phyloP scores from a whole-genome alignment of 2,888 invertebrate genomes.

The Acronicta aceris region DNA sequence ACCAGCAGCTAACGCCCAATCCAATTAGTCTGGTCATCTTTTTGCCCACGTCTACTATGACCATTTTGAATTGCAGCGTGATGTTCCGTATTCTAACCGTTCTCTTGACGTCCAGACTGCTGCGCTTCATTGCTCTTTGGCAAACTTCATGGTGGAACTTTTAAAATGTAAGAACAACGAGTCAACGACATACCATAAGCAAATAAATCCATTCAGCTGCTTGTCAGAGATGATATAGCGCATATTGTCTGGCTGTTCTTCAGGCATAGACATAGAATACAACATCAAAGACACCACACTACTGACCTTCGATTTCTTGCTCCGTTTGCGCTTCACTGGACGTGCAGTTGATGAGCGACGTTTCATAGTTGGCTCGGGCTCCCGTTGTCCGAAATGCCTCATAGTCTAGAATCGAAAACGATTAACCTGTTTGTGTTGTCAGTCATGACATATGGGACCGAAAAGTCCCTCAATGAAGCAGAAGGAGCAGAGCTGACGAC shows the following conservation, averaged over 20 bases:
- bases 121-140: too few species aligned
- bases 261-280: not conserved
- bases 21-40: too few species aligned
- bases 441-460: not conserved
- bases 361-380: not conserved
- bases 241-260: not conserved
- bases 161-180: too few species aligned
- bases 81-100: too few species aligned
- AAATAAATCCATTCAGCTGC: too few species aligned
- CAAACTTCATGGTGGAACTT: too few species aligned
- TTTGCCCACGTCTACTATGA: too few species aligned
- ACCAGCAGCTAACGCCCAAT: too few species aligned
- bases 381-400: not conserved
- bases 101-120: too few species aligned
- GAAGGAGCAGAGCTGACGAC: not conserved
- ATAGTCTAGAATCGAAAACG: conserved; percentile 11
- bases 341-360: not conserved
- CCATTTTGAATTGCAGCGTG: too few species aligned
- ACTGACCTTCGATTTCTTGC: conserved; percentile 9
- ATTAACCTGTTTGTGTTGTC: not conserved
- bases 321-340: not conserved
- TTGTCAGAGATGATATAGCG: too few species aligned
- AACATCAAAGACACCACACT: not conserved
- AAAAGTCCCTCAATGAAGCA: not conserved
- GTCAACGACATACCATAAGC: too few species aligned